Base-by-base conservation (phyloP, 2,888 invertebrate species). In the Temnothorax ravouxi region DNA sequence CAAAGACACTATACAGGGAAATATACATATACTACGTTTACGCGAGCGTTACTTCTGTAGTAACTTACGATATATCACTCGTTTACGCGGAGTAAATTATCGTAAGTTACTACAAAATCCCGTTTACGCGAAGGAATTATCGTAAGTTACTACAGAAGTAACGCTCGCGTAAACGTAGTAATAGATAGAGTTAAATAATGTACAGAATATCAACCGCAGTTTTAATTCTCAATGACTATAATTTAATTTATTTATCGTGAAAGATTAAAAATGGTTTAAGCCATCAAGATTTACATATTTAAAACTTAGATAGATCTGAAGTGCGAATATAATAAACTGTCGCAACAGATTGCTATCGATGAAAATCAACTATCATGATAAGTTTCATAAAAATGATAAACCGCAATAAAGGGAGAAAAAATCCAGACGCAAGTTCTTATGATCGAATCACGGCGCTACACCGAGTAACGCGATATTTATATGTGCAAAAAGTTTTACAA, bases 311-410 rank as follows among this genome's bases (percentile, higher is more conserved):
- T 6, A 8, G 11, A 52, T 38, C 18, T 21, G 5, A 29, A 44
- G 18, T 56, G 25, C 15, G 18, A 5, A 4, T 25, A 29, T 29
- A 29, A 29, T 29, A 29, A 72, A 44, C 6, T 44, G 18, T 56
- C 50, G 44, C 44, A 29, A 34, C 6, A 34, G 34, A 47, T 15
- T 79, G 34, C 34, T 29, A 79, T 56, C 69, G 44, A 77, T 77
- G 41, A 69, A 79, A 79, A 69, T 25, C 9, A 77, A 44, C 13
- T 5, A 29, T 15, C n/a, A 13, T 44, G 29, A 44, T 56, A 56
- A 34, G 13, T 77, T 67, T 29, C 34, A 56, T 69, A 44, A 67
- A 67, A 69, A 56, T 77, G 29, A 69, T 69, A 56, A 79, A 79
- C 56, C 56, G 56, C 56, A 44, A 69, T 79, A 79, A n/a, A 15